A percentile compares a stretch with the other conserved stretches of the same genome.
phyloP scores from a whole-genome alignment of 2,888 invertebrate genomes.

The Agrochola lota region DNA sequence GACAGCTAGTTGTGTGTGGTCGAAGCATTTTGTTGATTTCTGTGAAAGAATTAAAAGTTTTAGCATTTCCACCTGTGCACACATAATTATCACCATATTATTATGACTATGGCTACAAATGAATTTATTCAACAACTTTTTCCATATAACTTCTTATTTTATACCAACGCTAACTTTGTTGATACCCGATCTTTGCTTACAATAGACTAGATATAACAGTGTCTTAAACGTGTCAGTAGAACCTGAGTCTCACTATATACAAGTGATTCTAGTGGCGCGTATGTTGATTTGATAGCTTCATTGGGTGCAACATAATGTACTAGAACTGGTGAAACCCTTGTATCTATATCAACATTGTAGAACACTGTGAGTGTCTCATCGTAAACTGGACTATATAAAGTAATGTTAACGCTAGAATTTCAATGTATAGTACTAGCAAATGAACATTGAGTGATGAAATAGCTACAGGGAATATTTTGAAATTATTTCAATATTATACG shows the following conservation, averaged over 20 bases:
- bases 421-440: not conserved
- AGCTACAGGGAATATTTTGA: not conserved
- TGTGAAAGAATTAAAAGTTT: constrained; percentile 65
- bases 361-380: constrained; percentile 9
- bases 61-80: not conserved
- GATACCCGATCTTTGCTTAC: not conserved
- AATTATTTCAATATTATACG: not conserved
- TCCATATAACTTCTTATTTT: not conserved
- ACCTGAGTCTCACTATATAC: constrained; percentile 26
- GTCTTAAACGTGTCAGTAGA: constrained; percentile 1
- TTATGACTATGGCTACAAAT: not conserved
- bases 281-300: constrained; percentile 35
- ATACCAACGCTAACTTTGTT: not conserved
- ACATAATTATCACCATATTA: not conserved
- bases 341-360: constrained; percentile 38
- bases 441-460: not conserved
- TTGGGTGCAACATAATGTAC: constrained; percentile 49
- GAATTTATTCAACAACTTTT: not conserved
- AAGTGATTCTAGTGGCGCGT: constrained; percentile 17
- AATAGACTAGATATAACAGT: not conserved
- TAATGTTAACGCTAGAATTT: constrained; percentile 19
- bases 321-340: not conserved
- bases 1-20: constrained; percentile 82
- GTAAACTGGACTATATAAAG: constrained; percentile 37
- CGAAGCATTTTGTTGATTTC: constrained; percentile 87